These are phyloP conservation scores for Coptotermes formosanus DNA, from an alignment of 1,140 invertebrate species.

Conservation along the genomic window DNA sequence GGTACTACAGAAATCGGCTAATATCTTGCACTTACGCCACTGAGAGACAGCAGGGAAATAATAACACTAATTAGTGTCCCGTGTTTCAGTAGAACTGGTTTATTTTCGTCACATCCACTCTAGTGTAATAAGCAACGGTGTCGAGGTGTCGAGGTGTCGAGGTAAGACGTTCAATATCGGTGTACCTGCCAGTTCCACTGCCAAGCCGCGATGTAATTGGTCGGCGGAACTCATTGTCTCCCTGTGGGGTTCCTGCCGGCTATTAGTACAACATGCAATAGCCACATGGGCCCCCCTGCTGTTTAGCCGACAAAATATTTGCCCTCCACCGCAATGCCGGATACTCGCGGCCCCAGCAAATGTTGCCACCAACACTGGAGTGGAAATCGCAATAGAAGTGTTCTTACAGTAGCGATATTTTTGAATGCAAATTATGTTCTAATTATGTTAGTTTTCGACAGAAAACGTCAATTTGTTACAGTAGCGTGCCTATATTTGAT, in stretches of 20 bases:
- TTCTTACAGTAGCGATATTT: no score
- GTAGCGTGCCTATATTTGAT: no score
- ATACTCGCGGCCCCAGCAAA: background rate
- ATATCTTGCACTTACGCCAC: no score
- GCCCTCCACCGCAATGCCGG: background rate
- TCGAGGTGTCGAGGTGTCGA: background rate
- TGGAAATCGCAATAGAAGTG: no score
- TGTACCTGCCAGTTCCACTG: constrained; percentile 3
- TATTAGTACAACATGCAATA: constrained; percentile 19
- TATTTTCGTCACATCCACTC: background rate
- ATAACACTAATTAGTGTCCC: no score
- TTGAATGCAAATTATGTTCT: no score
- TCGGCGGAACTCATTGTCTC: constrained; percentile 3
- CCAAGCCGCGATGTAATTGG: background rate
- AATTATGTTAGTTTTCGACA: no score
- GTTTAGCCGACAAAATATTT: background rate
- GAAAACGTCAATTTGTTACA: no score
- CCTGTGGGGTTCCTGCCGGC: background rate
- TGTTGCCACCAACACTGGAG: background rate
- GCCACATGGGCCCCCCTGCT: background rate
- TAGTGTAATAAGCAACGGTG: background rate
- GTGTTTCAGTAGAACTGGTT: no score
- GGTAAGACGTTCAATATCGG: constrained; percentile 1
- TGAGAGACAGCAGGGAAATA: no score
- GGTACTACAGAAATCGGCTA: no score